A percentile compares a stretch with the other conserved stretches of the same genome.
These are phyloP conservation scores for Adrianichthys oophorus DNA, from an alignment of 2,797 vertebrate species.

Conservation along the genomic window DNA sequence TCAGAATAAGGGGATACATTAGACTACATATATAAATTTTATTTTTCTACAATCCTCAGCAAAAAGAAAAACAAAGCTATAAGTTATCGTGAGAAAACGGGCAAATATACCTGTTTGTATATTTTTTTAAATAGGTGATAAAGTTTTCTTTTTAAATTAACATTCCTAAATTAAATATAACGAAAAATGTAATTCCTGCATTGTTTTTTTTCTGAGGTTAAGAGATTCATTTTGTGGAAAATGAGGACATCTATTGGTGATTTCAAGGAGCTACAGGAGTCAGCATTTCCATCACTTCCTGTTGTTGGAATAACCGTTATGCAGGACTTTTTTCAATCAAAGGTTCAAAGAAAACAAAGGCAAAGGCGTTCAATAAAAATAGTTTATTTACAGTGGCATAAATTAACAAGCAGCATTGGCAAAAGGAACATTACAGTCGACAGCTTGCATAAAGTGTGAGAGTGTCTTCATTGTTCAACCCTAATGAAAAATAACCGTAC, in stretches of 20 bases:
- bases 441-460: slow-evolving; percentile 92
- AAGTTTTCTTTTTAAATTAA: no score
- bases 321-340: not conserved
- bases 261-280: not conserved
- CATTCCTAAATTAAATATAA: not conserved
- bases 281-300: not conserved
- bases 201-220: no score
- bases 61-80: no score
- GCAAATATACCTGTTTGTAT: no score
- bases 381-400: slow-evolving; percentile 99
- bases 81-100: no score
- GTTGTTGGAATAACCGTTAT: no score
- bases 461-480: slow-evolving; percentile 93
- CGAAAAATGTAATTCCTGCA: not conserved
- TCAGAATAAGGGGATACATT: no score
- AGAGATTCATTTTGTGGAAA: not conserved
- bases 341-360: slow-evolving; percentile 22
- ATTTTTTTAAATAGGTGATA: no score
- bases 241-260: slow-evolving; percentile 21
- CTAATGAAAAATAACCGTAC: slow-evolving; percentile 77
- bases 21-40: no score
- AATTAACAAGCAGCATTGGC: slow-evolving; percentile 94
- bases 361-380: slow-evolving; percentile 77
- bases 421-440: slow-evolving; percentile 90
- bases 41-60: no score